phyloP scores from a whole-genome alignment of 2,113 vertebrate species.

The Cynocephalus volans region DNA sequence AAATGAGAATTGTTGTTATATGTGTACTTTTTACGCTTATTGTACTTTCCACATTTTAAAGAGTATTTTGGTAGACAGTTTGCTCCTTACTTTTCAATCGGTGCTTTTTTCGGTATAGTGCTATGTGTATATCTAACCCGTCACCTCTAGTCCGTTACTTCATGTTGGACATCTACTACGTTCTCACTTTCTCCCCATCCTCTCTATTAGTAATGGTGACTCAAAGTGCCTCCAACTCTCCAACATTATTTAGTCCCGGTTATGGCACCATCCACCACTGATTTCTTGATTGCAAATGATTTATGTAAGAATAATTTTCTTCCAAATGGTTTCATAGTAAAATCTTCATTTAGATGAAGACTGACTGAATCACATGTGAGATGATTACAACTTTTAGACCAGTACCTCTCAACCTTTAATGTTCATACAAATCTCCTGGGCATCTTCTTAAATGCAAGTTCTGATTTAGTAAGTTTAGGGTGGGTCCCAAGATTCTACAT shows the following conservation, averaged over 20 bases:
- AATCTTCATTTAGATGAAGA: neutral
- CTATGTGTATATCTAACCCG: neutral
- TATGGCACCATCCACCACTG: neutral
- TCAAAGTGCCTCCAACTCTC: neutral
- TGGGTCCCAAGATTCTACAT: no score
- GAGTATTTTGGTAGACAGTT: slow-evolving; percentile 5
- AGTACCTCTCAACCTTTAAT: neutral
- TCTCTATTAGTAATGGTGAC: neutral
- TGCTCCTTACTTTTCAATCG: neutral
- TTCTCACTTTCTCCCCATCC: neutral
- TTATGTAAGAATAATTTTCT: slow-evolving; percentile 23
- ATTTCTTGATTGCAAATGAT: slow-evolving; percentile 24
- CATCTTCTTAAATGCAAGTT: no score
- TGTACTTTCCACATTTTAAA: neutral
- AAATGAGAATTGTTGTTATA: neutral
- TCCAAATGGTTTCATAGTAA: neutral
- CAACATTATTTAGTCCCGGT: neutral
- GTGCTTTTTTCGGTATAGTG: neutral
- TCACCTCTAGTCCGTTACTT: neutral
- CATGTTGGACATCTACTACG: neutral
- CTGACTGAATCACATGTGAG: no score
- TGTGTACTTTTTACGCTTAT: neutral
- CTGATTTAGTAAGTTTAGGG: no score
- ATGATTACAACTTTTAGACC: no score
- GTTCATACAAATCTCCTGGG: neutral